Base-by-base conservation (phyloP, 2,113 vertebrate species). In the Menidia beryllina region DNA sequence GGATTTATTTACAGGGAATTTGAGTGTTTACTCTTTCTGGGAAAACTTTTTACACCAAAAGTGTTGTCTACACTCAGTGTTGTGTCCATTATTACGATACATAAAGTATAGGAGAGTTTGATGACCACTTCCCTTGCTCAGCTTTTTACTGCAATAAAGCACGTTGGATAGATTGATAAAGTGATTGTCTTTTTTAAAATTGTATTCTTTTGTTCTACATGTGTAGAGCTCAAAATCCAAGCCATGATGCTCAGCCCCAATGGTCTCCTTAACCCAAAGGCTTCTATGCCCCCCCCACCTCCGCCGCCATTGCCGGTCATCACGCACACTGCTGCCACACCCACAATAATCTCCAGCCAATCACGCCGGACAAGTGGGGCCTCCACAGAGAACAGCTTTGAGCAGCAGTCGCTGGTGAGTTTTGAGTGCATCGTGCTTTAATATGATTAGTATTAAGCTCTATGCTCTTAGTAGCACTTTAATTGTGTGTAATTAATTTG, bases 201-300 rank as follows among this genome's bases (percentile, higher is more conserved):
- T n/a, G n/a, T n/a, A n/a, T n/a, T 1, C 5, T 5, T 7, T 36
- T 34, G 57, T 13, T 64, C 23, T 65, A 43, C 60, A 20, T 27
- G 13, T 26, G 20, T 61, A 95, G 97, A 98, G 78, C 86, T 97
- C 72, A 99, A 98, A 93, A 94, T 96, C 91, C 96, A 95, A 72
- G 93, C 96, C 0, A 93, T 98, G 79, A 95, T 96, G 0, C 85
- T 95, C 86, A 95, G 95, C 20, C 96, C 96, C 10, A 98, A 98
- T 0, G 98, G 98, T 39, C 96, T 97, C 77, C 89, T 98, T 83
- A 96, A 99, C 85, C 95, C 95, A 51, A 90, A 92, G 20, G 93
- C 94, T 36, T 95, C 94, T 76, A 92, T 95, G 93, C 95, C 96
- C 0, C 82, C 39, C 10, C 83, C 49, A 27, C 68, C 58, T 61